phyloP scores from a whole-genome alignment of 2,888 invertebrate species.

The Cyrtodaria siliqua region DNA sequence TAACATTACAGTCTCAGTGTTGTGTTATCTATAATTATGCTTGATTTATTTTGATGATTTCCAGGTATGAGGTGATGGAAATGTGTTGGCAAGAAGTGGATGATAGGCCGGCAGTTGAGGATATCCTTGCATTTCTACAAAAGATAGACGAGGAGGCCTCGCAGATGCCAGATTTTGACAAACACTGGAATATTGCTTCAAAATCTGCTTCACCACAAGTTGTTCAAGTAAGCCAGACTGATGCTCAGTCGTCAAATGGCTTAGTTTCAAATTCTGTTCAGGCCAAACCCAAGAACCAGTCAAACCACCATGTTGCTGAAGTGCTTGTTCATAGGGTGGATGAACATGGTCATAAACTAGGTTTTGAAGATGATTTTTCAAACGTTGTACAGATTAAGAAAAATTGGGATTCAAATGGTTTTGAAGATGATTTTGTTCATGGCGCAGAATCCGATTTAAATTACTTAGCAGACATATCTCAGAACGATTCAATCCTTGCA shows the following conservation, averaged over 20 bases:
- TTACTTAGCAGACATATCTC: slow-evolving; percentile 39
- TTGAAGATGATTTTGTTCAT: slow-evolving; percentile 60
- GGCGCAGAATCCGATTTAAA: slow-evolving; percentile 26
- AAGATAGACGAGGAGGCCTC: slow-evolving; percentile 86
- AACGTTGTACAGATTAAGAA: slow-evolving; percentile 39
- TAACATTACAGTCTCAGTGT: no score
- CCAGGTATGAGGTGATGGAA: slow-evolving; percentile 91
- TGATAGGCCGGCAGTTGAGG: slow-evolving; percentile 87
- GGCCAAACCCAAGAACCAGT: slow-evolving; percentile 51
- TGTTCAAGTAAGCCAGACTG: slow-evolving; percentile 45
- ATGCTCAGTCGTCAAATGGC: slow-evolving; percentile 21
- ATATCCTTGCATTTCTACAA: slow-evolving; percentile 87
- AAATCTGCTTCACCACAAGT: slow-evolving; percentile 20
- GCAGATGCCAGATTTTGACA: background rate
- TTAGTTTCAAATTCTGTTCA: slow-evolving; percentile 57
- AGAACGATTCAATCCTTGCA: slow-evolving; percentile 66
- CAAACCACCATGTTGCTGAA: slow-evolving; percentile 58
- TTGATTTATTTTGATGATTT: no score
- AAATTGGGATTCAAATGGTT: slow-evolving; percentile 40
- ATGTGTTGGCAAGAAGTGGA: slow-evolving; percentile 89
- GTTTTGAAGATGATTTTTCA: slow-evolving; percentile 61
- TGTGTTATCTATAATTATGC: no score
- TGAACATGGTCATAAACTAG: slow-evolving; percentile 31
- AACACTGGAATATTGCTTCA: slow-evolving; percentile 16
- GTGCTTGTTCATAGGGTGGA: slow-evolving; percentile 58